Percentiles rank a stretch among this genome's conserved stretches.
phyloP scores from a whole-genome alignment of 2,113 vertebrate species.

The Ariopsis seemanni region DNA sequence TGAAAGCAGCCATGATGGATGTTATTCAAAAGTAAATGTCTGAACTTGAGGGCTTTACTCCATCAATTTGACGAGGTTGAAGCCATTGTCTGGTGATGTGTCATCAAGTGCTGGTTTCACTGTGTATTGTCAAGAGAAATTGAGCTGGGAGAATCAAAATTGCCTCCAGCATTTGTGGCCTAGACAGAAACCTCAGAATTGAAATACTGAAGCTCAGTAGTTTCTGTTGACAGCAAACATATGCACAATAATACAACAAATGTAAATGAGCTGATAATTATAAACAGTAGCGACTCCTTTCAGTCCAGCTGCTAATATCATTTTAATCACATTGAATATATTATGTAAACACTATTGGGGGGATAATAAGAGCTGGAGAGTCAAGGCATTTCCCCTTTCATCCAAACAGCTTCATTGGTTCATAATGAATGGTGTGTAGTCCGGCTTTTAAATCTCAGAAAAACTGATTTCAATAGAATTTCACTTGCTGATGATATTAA shows the following conservation, averaged over 20 bases:
- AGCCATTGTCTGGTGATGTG: conserved; percentile 24
- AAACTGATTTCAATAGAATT: neutral
- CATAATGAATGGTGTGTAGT: neutral
- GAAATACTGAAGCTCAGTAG: conserved; percentile 7
- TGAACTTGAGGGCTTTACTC: conserved; percentile 29
- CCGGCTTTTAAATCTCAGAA: neutral
- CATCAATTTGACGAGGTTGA: conserved; percentile 7
- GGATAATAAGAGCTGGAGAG: neutral
- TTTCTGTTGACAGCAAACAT: conserved; percentile 33
- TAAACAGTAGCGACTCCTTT: conserved; percentile 72
- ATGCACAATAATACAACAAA: conserved; percentile 53
- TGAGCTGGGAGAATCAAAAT: conserved; percentile 32
- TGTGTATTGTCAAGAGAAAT: conserved; percentile 34
- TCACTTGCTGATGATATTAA: neutral
- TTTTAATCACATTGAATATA: conserved; percentile 15
- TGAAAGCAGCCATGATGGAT: conserved; percentile 45
- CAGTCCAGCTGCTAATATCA: conserved; percentile 78
- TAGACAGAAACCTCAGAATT: conserved; percentile 25
- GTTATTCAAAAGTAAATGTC: conserved; percentile 38
- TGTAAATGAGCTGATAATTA: neutral
- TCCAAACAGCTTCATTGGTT: neutral
- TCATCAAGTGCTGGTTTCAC: conserved; percentile 28
- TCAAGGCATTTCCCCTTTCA: neutral
- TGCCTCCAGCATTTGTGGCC: neutral
- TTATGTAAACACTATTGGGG: neutral